Base-by-base conservation (phyloP, 1,140 invertebrate genomes). In the Leptopilina boulardi region DNA sequence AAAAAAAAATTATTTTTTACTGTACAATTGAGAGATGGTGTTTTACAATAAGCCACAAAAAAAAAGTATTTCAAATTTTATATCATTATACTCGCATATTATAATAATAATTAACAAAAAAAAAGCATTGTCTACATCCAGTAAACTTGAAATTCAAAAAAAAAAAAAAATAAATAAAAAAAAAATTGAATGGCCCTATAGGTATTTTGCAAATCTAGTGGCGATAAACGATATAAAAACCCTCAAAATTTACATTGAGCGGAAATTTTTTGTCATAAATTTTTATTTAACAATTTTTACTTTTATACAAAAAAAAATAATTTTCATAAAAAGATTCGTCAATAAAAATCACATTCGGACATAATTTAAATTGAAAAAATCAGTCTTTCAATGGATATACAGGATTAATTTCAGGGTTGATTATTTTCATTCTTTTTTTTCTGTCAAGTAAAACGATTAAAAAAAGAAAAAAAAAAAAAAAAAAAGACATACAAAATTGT, bases 171-270 rank as follows among this genome's bases (percentile, higher is more conserved):
- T n/a, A n/a, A n/a, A n/a, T n/a, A n/a, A n/a, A n/a, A n/a, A n/a
- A n/a, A n/a, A 56, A 85, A 79, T 30, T 66, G 51, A 74, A 82
- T 87, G 83, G 83, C 83, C n/a, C 34, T 38, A 6, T 88, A 85
- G 82, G 78, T 77, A 77, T 87, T 83, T 87, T 80, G 85, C 78
- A 86, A 87, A 87, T 87, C 83, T 81, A 80, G 23, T 66, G 56
- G 56, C 56, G 23, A 30, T 34, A 66, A 66, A 23, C 56, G 56
- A 59, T 21, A n/a, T n/a, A 38, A 59, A 59, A 9, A 26, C 19
- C 56, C 23, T 59, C 56, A 66, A 66, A 26, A 66, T 23, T 66
- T 23, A 34, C 21, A 59, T 10, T n/a, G 5, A n/a, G 4, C 10
- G 30, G 15, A 66, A 23, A 26, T 6, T 30, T 66, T 66, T 30